Conservation (phyloP, 2,888 invertebrate species). For the Acanthacorydalis orientalis region DNA sequence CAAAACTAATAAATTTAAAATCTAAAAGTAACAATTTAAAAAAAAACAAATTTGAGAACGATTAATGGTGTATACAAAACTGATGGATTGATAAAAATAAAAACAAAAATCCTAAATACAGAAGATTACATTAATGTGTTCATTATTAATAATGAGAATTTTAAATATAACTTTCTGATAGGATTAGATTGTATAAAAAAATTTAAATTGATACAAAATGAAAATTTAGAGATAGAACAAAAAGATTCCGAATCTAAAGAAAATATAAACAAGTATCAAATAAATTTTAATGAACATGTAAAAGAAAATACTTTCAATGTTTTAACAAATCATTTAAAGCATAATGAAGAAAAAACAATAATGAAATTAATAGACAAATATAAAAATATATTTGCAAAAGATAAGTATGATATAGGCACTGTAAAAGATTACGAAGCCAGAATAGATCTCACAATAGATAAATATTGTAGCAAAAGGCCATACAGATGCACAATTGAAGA, state of each 20-base stretch:
- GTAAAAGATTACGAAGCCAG: constrained; percentile 9
- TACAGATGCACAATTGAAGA: constrained; percentile 5
- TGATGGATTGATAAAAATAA: constrained; percentile 8
- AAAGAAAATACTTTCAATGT: constrained; percentile 7
- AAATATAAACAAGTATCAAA: neutral
- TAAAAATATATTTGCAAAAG: constrained; percentile 9
- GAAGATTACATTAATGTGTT: neutral
- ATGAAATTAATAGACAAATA: constrained; percentile 7
- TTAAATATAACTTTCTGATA: neutral
- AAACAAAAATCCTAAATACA: constrained; percentile 1
- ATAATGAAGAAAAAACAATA: constrained; percentile 6
- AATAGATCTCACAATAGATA: constrained; percentile 8
- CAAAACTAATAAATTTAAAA: constrained; percentile 9
- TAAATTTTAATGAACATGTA: constrained; percentile 9
- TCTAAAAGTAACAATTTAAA: constrained; percentile 3
- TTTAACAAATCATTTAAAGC: constrained; percentile 8
- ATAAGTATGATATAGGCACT: constrained; percentile 10
- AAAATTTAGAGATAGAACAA: constrained; percentile 1
- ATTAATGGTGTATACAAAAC: constrained; percentile 9
- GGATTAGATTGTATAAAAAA: neutral
- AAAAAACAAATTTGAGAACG: neutral
- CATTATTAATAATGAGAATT: neutral
- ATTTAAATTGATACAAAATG: neutral
- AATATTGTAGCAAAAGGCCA: constrained; percentile 7
- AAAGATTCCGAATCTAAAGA: neutral